Base-by-base conservation (phyloP, 2,888 invertebrate genomes). In the Synergus itoensis region DNA sequence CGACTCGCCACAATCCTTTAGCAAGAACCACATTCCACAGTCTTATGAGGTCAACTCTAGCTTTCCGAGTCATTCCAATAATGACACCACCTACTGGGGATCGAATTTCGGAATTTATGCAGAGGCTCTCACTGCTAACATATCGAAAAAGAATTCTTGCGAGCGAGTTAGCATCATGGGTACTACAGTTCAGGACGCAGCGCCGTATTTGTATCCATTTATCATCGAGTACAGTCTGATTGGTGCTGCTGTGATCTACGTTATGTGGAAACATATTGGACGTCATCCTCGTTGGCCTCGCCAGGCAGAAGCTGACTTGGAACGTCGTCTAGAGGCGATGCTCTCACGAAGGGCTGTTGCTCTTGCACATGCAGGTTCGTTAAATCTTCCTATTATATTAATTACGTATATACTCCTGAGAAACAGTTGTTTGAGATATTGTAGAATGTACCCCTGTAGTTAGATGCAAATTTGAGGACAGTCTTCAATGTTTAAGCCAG, bases 211-310 rank as follows among this genome's bases (percentile, higher is more conserved):
- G 76, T 99, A 97, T 93, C 99, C 99, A 0, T 98, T 98, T 93
- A 98, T 98, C 89, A 97, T 99, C 89, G 98, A 99, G 92, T 99
- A 99, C 93, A 98, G 98, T 83, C 93, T 99, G 84, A 98, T 99
- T 89, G 98, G 98, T 28, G 98, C 98, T 76, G 98, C 98, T 77
- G 98, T 99, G 62, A 96, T 98, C 88, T 98, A 98, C 92, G 97
- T 98, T 77, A 98, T 98, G 97, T 99, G 98, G 98, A 96, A 97
- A 91, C 97, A 97, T 91, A 98, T 98, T 92, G 98, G 98, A 80
- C 95, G 97, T 90, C 96, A 97, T 93, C 96, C 98, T 76, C 96
- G 96, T 94, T 96, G 89, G 91, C 94, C 94, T 67, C 95, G 95
- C 86, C 93, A 95, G 85, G 94, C 94, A 88, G 97, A 97, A 90